Percentiles rank a stretch among this genome's conserved stretches.
These are phyloP conservation scores for Charadrius vociferus DNA, from an alignment of 2,113 vertebrate genomes.

Conservation along the genomic window DNA sequence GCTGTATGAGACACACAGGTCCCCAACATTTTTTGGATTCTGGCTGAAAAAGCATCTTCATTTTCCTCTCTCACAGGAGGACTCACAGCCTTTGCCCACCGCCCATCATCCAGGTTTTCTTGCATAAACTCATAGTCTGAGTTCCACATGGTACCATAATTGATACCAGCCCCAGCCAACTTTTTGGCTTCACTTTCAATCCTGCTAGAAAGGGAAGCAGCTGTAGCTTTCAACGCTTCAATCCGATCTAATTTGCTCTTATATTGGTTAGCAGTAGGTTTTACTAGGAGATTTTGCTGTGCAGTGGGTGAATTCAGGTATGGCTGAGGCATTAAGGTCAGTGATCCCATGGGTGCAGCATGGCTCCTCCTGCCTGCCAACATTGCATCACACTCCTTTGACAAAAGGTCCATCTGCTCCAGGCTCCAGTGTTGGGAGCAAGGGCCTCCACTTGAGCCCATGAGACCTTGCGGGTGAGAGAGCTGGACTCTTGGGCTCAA, in stretches of 20 bases:
- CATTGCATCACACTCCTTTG: conserved; percentile 74
- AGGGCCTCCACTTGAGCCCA: conserved; percentile 71
- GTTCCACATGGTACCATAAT: conserved; percentile 74
- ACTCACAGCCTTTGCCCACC: conserved; percentile 77
- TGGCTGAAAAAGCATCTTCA: conserved; percentile 75
- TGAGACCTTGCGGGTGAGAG: conserved; percentile 36
- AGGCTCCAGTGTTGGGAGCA: conserved; percentile 82
- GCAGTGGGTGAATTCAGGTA: conserved; percentile 59
- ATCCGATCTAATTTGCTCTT: conserved; percentile 85
- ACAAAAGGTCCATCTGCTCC: conserved; percentile 74
- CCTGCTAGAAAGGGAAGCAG: conserved; percentile 89
- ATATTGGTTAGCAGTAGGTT: conserved; percentile 69
- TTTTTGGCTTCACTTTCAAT: conserved; percentile 92
- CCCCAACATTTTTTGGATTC: conserved; percentile 82
- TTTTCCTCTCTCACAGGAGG: conserved; percentile 80
- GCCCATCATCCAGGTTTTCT: conserved; percentile 54
- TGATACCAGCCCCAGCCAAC: conserved; percentile 83
- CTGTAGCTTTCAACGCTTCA: conserved; percentile 92
- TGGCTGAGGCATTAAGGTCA: conserved; percentile 54
- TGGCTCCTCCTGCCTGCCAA: conserved; percentile 58
- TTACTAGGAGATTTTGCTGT: conserved; percentile 62
- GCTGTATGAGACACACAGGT: conserved; percentile 76
- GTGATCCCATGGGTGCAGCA: conserved; percentile 21
- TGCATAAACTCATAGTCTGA: conserved; percentile 61
- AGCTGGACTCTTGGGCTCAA: conserved; percentile 70